A percentile compares a stretch with the other conserved stretches of the same genome.
Conservation (phyloP, 2,113 vertebrate genomes). For the Psilopogon haemacephalus region DNA sequence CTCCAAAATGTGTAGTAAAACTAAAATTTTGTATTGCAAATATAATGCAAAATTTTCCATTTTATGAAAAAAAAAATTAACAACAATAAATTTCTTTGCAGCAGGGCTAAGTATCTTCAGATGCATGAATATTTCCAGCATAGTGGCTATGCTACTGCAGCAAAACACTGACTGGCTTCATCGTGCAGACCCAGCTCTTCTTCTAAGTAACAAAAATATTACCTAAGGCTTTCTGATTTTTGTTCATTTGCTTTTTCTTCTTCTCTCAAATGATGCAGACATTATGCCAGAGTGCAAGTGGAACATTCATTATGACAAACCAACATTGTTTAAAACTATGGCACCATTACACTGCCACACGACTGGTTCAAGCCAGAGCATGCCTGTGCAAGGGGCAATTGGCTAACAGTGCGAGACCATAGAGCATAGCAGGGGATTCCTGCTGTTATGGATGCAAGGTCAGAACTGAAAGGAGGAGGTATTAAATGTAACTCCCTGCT, state of each 20-base stretch:
- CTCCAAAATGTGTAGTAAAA: not conserved
- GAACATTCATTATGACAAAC: not conserved
- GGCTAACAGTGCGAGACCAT: conserved; percentile 4
- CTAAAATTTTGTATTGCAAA: too few relatives aligned
- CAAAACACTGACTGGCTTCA: not conserved
- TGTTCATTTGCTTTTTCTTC: not conserved
- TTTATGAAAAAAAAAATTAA: not conserved
- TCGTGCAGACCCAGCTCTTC: not conserved
- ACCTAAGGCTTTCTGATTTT: not conserved
- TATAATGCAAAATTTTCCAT: not conserved
- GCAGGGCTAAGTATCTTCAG: not conserved
- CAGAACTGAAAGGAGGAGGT: conserved; percentile 24
- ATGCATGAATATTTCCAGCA: not conserved
- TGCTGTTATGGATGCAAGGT: conserved; percentile 42
- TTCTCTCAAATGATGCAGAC: not conserved
- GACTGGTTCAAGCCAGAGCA: not conserved
- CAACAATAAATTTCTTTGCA: not conserved
- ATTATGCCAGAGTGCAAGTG: not conserved
- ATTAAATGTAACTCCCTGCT: conserved; percentile 49
- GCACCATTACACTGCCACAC: not conserved
- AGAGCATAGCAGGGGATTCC: conserved; percentile 17
- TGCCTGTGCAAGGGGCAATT: not conserved
- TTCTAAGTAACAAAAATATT: too few relatives aligned
- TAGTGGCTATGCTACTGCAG: not conserved
- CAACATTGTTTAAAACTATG: not conserved